Base-by-base conservation (phyloP, 2,113 vertebrate genomes). In the Cyprinus carpio region DNA sequence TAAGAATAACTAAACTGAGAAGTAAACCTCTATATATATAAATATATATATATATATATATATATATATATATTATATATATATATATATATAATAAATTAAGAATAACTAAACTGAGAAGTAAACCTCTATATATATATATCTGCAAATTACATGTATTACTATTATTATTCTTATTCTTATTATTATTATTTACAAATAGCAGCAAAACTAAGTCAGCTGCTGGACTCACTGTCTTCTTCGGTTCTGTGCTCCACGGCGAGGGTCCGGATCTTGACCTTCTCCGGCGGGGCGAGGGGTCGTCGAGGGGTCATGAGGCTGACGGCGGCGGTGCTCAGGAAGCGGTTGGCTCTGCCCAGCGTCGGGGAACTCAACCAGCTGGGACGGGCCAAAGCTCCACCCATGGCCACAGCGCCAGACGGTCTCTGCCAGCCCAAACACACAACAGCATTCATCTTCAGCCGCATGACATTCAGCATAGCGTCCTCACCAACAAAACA, bases 361-460 rank as follows among this genome's bases (percentile, higher is more conserved):
- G 98, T 99, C 2, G 98, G 98, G 29, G 98, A 99, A 87, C 97
- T 98, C 87, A 99, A 92, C 98, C 98, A 99, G 91, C 96, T 96
- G 12, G 97, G 97, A 76, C 97, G 93, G 9, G 97, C 96, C 34
- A 98, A 91, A 4, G 97, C 94, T 0, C 96, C 97, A 0, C 97
- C 97, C 23, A 97, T 94, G 20, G 97, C 96, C 29, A 95, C 90
- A 6, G 97, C 94, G 0, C 97, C 96, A n/a, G 95, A 90, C 0
- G 96, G 95, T 82, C 97, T 96, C 96, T 98, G 88, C 6, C 0
- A 12, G 6, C 27, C 69, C 60, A 67, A 27, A 82, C 23, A 83
- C 75, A 64, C 62, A 56, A n/a, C 10, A 25, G 27, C 60, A 81
- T 81, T 49, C 11, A 2, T 31, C 49, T 54, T 54, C 49, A 75